A percentile compares a stretch with the other conserved stretches of the same genome.
phyloP scores from a whole-genome alignment of 2,888 invertebrate genomes.

The Melieria picta region DNA sequence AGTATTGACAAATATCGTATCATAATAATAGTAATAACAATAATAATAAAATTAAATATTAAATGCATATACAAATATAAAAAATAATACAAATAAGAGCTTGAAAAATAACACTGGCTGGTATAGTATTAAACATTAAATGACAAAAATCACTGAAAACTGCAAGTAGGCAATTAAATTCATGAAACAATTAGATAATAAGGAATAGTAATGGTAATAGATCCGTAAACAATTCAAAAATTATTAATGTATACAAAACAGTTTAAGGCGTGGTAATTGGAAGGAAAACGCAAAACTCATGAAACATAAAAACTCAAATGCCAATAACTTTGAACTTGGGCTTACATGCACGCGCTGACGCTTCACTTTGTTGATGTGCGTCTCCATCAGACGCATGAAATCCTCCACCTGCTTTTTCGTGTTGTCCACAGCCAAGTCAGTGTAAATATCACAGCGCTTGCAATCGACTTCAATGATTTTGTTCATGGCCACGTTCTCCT shows the following conservation, averaged over 20 bases:
- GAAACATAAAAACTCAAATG: no score
- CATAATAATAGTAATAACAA: constrained; percentile 14
- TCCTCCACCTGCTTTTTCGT: constrained; percentile 73
- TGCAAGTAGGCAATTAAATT: constrained; percentile 7
- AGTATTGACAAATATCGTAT: constrained; percentile 4
- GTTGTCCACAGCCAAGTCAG: constrained; percentile 68
- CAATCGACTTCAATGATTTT: constrained; percentile 79
- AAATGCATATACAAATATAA: constrained; percentile 1
- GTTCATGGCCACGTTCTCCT: constrained; percentile 81
- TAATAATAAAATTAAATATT: constrained; percentile 21
- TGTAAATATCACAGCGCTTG: constrained; percentile 85
- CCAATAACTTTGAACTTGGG: not conserved
- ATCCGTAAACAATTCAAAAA: constrained; percentile 26
- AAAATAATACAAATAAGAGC: constrained; percentile 18
- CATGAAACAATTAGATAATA: constrained; percentile 19
- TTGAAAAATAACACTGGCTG: constrained; percentile 9
- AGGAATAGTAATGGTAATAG: constrained; percentile 25
- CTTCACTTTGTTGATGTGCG: constrained; percentile 89
- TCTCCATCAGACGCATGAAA: constrained; percentile 85
- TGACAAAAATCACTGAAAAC: constrained; percentile 2
- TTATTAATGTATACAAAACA: constrained; percentile 16
- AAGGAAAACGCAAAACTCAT: not conserved
- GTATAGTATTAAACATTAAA: constrained; percentile 1
- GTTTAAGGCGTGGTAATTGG: constrained; percentile 11
- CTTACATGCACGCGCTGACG: constrained; percentile 66